Evolutionary conservation across 2,113 vertebrate species (phyloP).

Genomic region (Anolis sagrei): DNA sequence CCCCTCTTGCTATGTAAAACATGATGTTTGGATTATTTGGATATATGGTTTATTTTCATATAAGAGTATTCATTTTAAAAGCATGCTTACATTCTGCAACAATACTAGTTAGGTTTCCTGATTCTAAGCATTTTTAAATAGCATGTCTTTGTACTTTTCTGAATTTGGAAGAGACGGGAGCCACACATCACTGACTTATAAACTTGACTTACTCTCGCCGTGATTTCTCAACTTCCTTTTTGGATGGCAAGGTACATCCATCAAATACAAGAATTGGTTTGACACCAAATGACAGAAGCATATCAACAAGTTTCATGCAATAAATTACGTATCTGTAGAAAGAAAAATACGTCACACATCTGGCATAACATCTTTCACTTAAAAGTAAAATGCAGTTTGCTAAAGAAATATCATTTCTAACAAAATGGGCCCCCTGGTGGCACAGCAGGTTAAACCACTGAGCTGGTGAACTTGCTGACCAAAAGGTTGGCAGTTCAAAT

Average conservation of each 20-base stretch:
- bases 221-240: constrained; percentile 91
- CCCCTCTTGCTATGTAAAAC: background rate
- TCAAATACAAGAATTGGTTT: constrained; percentile 96
- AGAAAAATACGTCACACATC: constrained; percentile 20
- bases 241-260: constrained; percentile 94
- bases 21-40: background rate
- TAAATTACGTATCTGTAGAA: constrained; percentile 88
- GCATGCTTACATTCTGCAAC: background rate
- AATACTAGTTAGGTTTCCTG: background rate
- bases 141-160: background rate
- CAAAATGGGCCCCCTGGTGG: no score
- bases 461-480: no score
- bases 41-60: background rate
- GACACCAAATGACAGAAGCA: constrained; percentile 89
- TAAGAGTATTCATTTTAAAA: background rate
- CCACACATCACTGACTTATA: background rate
- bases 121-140: background rate
- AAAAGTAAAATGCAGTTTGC: background rate
- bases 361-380: background rate
- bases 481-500: no score
- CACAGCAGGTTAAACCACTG: no score
- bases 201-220: constrained; percentile 88
- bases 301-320: constrained; percentile 97
- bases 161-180: background rate
- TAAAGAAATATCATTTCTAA: background rate